Evolutionary conservation across 2,888 invertebrate genomes (phyloP).

Genomic region (Clivina fossor): DNA sequence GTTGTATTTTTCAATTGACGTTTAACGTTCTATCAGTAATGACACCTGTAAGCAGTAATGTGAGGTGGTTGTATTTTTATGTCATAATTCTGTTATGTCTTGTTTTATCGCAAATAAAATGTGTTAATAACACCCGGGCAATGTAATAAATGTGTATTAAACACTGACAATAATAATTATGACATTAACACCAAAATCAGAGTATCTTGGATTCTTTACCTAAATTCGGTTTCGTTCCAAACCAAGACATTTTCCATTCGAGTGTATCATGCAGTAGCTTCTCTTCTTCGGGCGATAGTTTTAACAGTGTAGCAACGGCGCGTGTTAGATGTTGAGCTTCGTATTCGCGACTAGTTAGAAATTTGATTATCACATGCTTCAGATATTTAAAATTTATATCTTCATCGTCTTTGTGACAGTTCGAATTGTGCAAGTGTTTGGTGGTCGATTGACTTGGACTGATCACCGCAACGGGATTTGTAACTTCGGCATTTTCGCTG

Average conservation of each 20-base stretch:
- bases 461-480: conserved; percentile 24
- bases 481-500: conserved; percentile 21
- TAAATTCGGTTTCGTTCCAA: conserved; percentile 61
- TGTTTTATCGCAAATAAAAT: no score
- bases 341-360: conserved; percentile 83
- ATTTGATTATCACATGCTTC: conserved; percentile 91
- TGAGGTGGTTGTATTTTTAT: no score
- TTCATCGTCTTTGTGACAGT: conserved; percentile 60
- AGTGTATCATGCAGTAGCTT: conserved; percentile 77
- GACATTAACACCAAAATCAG: no score
- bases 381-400: conserved; percentile 84
- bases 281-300: conserved; percentile 85
- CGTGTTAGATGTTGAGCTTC: conserved; percentile 88
- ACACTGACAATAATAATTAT: no score
- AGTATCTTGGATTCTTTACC: no score
- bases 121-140: no score
- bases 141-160: no score
- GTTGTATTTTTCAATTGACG: no score
- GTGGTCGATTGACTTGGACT: conserved; percentile 30
- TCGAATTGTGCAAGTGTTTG: conserved; percentile 45
- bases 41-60: no score
- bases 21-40: no score
- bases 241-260: conserved; percentile 76
- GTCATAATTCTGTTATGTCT: no score
- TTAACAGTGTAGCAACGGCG: conserved; percentile 81